Conservation (phyloP, 2,797 vertebrate species). For the Semaprochilodus insignis region DNA sequence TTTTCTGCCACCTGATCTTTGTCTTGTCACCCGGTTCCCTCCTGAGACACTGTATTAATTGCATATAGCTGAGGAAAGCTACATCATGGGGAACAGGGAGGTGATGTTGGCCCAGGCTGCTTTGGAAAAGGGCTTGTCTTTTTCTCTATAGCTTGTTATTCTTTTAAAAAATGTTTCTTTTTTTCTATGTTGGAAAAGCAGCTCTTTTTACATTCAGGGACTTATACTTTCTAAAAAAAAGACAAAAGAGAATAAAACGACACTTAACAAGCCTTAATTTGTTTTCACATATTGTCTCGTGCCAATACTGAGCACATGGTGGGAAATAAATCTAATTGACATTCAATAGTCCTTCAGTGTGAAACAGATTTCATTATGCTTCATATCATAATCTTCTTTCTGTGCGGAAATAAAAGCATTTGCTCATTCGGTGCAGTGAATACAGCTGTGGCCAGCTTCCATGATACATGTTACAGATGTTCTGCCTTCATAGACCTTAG, state of each 20-base stretch:
- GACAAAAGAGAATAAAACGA: not conserved
- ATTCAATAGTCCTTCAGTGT: not conserved
- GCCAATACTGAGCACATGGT: not conserved
- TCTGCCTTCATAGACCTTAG: not conserved
- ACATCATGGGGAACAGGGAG: slow-evolving; percentile 12
- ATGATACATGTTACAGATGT: not conserved
- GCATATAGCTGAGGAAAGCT: slow-evolving; percentile 68
- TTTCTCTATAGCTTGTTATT: not conserved
- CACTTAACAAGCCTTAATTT: not conserved
- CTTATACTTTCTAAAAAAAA: not conserved
- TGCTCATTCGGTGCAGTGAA: slow-evolving; percentile 45
- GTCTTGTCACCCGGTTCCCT: slow-evolving; percentile 74
- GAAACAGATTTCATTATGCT: slow-evolving; percentile 19
- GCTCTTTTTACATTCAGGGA: not conserved
- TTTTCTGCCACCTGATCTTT: slow-evolving; percentile 77
- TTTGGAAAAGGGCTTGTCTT: not conserved
- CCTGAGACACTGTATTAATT: slow-evolving; percentile 80
- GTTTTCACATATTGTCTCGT: not conserved
- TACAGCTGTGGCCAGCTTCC: slow-evolving; percentile 32
- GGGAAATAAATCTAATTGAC: not conserved
- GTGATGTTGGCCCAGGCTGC: not conserved
- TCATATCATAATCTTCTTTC: slow-evolving; percentile 4
- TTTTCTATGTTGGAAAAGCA: not conserved
- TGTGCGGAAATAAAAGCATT: slow-evolving; percentile 32
- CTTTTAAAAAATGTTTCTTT: not conserved